These are phyloP conservation scores for Sericinus montela DNA, from an alignment of 2,888 invertebrate species.

Conservation along the genomic window DNA sequence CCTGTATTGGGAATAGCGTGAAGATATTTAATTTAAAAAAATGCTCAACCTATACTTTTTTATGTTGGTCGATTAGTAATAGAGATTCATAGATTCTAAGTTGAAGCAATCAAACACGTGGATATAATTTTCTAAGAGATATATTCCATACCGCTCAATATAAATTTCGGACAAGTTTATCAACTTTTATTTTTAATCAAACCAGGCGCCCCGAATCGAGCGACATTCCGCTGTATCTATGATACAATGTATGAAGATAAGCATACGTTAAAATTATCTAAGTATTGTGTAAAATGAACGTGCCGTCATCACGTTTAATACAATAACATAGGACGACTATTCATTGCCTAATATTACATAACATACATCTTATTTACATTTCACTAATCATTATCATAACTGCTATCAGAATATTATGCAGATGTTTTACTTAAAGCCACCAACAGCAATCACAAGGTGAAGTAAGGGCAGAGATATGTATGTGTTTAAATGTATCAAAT, in stretches of 20 bases:
- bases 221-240: not conserved
- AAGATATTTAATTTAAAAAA: too few species aligned
- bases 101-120: too few species aligned
- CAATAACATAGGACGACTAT: not conserved
- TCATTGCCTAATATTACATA: not conserved
- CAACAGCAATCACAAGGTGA: not conserved
- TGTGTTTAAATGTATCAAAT: not conserved
- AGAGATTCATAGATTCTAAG: too few species aligned
- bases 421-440: not conserved
- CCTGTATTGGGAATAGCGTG: too few species aligned
- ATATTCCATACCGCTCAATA: too few species aligned
- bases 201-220: not conserved
- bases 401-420: not conserved
- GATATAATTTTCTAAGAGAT: too few species aligned
- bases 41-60: too few species aligned
- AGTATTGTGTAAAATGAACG: not conserved
- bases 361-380: not conserved
- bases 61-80: too few species aligned
- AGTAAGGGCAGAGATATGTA: not conserved
- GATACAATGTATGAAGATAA: not conserved
- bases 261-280: not conserved
- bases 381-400: not conserved
- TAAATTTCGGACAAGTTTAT: too few species aligned
- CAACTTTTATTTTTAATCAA: too few species aligned
- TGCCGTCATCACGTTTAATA: not conserved